Evolutionary conservation across 1,140 invertebrate genomes (phyloP).

Genomic region (Drosophila rhopaloa): DNA sequence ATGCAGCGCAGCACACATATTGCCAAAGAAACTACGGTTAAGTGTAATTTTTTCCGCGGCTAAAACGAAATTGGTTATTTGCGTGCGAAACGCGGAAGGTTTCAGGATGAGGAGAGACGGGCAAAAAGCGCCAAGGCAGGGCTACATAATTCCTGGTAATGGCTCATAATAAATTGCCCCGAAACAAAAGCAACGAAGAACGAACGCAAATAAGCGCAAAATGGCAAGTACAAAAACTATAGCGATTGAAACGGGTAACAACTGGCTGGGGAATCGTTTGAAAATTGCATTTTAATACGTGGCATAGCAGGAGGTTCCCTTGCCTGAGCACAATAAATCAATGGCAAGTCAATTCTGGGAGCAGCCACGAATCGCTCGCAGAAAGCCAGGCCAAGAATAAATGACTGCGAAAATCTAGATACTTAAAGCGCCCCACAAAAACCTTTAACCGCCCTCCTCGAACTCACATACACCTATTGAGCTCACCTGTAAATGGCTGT

Average conservation of each 20-base stretch:
- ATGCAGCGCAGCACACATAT: slow-evolving; percentile 41
- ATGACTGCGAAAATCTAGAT: slow-evolving; percentile 64
- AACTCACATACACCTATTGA: slow-evolving; percentile 3
- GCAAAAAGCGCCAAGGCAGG: background rate
- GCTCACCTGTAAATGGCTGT: background rate
- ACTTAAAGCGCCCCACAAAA: slow-evolving; percentile 27
- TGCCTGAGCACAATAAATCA: slow-evolving; percentile 56
- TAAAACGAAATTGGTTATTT: slow-evolving; percentile 73
- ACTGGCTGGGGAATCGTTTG: slow-evolving; percentile 38
- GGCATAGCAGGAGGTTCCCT: background rate
- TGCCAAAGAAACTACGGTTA: slow-evolving; percentile 53
- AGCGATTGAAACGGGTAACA: slow-evolving; percentile 28
- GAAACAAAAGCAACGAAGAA: slow-evolving; percentile 24
- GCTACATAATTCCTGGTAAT: slow-evolving; percentile 56
- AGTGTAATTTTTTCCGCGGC: slow-evolving; percentile 40
- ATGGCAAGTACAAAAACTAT: slow-evolving; percentile 34
- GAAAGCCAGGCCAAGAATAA: slow-evolving; percentile 47
- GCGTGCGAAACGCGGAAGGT: slow-evolving; percentile 50
- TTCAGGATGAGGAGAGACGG: background rate
- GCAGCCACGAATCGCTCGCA: slow-evolving; percentile 25
- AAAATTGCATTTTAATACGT: slow-evolving; percentile 74
- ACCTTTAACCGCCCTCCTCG: background rate
- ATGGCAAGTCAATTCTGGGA: slow-evolving; percentile 65
- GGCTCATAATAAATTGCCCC: slow-evolving; percentile 68
- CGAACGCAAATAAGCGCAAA: slow-evolving; percentile 23